Base-by-base conservation (phyloP, 2,888 invertebrate species). In the Coelogynopora nodosa region DNA sequence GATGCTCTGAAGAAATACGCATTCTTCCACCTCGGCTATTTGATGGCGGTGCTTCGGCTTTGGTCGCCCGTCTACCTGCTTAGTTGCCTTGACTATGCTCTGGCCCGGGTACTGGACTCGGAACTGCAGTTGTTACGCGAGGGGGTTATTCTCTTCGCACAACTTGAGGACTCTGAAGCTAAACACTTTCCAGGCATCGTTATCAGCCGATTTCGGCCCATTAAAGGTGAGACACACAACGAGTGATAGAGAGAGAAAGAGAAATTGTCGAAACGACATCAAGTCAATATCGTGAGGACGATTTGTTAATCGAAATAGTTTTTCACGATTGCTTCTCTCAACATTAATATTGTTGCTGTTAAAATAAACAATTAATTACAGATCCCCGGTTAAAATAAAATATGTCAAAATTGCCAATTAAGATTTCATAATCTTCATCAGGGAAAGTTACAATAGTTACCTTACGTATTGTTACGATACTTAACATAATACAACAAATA, bases 61-160 rank as follows among this genome's bases (percentile, higher is more conserved):
- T 74, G 74, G 74, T 74, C 74, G 5, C 74, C 74, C 74, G 74
- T 74, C 23, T 74, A 74, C 74, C 74, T 74, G 2, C 74, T 74
- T 26, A 13, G 18, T 23, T 74, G 74, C 74, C 74, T 74, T 23
- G 74, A 74, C 74, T 74, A 74, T 26, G 74, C 74, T 26, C 74
- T 74, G 10, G 5, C 74, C 23, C 74, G 74, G 74, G 74, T 74
- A 5, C 74, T 74, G 2, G 74, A 74, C 74, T 74, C 74, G 2
- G 74, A 74, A 74, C 74, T 74, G 10, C 74, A 74, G 74, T 26
- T 74, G 2, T 74, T 74, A 23, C 5, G 74, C 5, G 10, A 74
- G 23, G 74, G 74, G 23, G 23, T 74, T 5, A 5, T 74, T 74
- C 74, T 74, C 23, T 74, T 74, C 27, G 18, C 74, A 26, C 10